Evolutionary conservation across 2,113 vertebrate species (phyloP).

Genomic region (Xerus inauris): DNA sequence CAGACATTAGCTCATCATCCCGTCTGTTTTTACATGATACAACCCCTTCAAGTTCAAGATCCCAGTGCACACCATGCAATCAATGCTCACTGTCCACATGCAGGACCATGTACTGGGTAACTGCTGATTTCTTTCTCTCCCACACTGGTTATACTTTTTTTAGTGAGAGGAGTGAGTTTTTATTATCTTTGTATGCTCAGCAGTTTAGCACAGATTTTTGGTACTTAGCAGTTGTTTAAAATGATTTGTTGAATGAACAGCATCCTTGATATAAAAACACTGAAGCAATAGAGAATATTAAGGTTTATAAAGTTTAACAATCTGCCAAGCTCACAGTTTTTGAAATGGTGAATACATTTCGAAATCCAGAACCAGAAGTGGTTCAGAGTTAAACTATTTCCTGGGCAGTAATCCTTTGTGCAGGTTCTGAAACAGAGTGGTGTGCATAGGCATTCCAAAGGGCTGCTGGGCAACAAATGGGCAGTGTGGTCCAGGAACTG

Average conservation of each 20-base stretch:
- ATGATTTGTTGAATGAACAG: background rate
- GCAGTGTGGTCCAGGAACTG: fast-evolving
- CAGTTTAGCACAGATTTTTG: background rate
- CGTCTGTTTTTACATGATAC: fast-evolving
- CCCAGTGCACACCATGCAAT: background rate
- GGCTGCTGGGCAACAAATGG: fast-evolving
- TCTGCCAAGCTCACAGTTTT: background rate
- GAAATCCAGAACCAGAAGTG: background rate
- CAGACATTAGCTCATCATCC: background rate
- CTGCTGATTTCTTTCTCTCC: background rate
- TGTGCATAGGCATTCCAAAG: fast-evolving
- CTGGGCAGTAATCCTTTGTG: background rate
- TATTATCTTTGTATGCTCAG: background rate
- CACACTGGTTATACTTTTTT: too few relatives aligned
- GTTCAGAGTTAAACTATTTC: background rate
- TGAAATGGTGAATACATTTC: background rate
- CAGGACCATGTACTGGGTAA: fast-evolving
- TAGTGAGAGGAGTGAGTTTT: background rate
- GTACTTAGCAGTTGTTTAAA: background rate
- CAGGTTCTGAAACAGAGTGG: background rate
- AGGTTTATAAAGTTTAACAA: background rate
- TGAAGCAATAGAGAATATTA: background rate
- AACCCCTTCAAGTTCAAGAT: background rate
- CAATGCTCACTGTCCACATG: too few relatives aligned
- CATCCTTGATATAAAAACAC: background rate